Evolutionary conservation across 2,888 invertebrate genomes (phyloP), one percentile per base, ranked within the genome.

Genomic region (Drosophila rellima): DNA sequence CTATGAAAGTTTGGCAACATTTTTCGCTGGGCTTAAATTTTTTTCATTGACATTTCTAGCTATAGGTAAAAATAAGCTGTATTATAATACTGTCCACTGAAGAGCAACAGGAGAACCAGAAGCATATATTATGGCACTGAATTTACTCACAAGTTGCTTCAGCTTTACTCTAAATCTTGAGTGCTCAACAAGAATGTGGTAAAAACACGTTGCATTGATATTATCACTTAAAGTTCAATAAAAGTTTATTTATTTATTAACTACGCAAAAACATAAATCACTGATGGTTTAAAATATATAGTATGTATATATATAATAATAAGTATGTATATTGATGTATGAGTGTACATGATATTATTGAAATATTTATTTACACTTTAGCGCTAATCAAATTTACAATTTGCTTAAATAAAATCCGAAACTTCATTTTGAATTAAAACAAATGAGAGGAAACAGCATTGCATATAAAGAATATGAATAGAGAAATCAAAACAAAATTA

Each of bases 281-380:
- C 70, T 79, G 75, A 77, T 70, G 42, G 66, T 75, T 79, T 66
- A 66, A 79, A 79, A 75, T 79, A 75, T 79, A 77, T 79, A 74
- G 60, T 74, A 70, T 79, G 51, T 61, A 74, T 74, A 78, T 78
- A 70, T 67, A 55, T 55, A 55, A 69, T 78, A 79, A 74, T 75
- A 78, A 66, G 57, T 76, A 86, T 82, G 83, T 70, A 79, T 81
- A 79, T 72, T 87, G 77, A 84, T 80, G 78, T 73, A 71, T 80
- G 81, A 84, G 72, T 79, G 72, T 79, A 80, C 85, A 80, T 70
- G 80, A 77, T 83, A 88, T 88, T 88, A 87, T 81, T 77, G 82
- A 84, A 74, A 87, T 89, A 74, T 85, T 87, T 85, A 85, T 85
- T 84, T 85, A 85, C 85, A 85, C 74, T 82, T 87, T 84, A 87